Conservation (phyloP, 2,888 invertebrate species). For the Ichneumoninae sp. region DNA sequence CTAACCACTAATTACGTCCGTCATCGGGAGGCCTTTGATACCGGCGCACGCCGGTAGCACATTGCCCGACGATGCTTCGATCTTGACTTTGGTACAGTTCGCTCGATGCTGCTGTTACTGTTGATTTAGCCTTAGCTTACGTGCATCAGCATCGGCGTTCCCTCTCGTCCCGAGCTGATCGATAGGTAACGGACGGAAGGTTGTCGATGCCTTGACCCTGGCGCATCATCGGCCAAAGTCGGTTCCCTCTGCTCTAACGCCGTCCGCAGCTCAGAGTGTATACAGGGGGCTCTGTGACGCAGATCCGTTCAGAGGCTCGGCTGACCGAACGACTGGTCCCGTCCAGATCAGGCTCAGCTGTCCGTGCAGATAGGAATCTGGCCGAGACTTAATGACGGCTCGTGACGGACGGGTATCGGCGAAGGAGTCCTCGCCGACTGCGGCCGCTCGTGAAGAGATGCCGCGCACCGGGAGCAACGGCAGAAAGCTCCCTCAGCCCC, state of each 20-base stretch:
- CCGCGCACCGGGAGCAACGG: conserved; percentile 56
- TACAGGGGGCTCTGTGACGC: conserved; percentile 25
- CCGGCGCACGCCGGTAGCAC: conserved; percentile 37
- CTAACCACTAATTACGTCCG: conserved; percentile 77
- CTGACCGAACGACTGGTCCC: conserved; percentile 65
- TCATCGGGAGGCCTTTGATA: conserved; percentile 72
- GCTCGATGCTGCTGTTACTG: conserved; percentile 44
- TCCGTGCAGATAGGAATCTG: conserved; percentile 80
- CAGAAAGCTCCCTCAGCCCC: conserved; percentile 64
- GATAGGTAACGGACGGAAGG: conserved; percentile 77
- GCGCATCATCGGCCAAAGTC: conserved; percentile 55
- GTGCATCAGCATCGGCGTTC: conserved; percentile 50
- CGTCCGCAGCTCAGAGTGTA: conserved; percentile 50
- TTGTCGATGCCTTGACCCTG: conserved; percentile 79
- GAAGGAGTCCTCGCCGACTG: conserved; percentile 59
- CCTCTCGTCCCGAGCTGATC: conserved; percentile 75
- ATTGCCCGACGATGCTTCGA: conserved; percentile 32
- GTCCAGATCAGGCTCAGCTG: conserved; percentile 74
- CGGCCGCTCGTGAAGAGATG: conserved; percentile 69
- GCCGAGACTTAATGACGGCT: conserved; percentile 81
- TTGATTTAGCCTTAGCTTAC: conserved; percentile 29
- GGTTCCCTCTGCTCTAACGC: conserved; percentile 76
- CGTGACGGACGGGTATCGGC: conserved; percentile 79
- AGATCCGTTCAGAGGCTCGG: conserved; percentile 44
- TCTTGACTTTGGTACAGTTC: conserved; percentile 7